These are phyloP conservation scores for Phyllotreta striolata DNA, from an alignment of 2,888 invertebrate genomes.

Conservation along the genomic window DNA sequence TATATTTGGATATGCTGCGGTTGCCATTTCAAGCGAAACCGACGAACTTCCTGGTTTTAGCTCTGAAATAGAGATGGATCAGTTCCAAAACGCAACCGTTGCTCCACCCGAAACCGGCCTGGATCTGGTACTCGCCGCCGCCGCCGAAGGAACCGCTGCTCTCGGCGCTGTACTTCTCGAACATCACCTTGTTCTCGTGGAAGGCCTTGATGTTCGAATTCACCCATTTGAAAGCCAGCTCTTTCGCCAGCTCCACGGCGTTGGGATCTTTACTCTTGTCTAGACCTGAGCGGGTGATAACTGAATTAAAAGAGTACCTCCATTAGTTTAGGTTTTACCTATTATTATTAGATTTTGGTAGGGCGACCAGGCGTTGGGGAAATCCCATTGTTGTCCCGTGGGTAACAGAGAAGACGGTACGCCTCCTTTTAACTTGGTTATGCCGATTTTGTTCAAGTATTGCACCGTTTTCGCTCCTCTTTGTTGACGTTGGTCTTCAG, in stretches of 20 bases:
- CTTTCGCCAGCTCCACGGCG: conserved; percentile 66
- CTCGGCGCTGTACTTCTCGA: conserved; percentile 76
- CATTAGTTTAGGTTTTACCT: conserved; percentile 54
- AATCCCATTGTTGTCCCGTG: conserved; percentile 80
- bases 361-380: conserved; percentile 88
- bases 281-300: conserved; percentile 60
- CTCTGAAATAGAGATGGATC: conserved; percentile 65
- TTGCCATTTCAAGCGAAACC: conserved; percentile 15
- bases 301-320: background rate
- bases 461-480: conserved; percentile 63
- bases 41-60: conserved; percentile 42
- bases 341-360: conserved; percentile 77
- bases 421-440: conserved; percentile 66
- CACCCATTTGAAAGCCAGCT: conserved; percentile 76
- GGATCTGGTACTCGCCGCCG: conserved; percentile 74
- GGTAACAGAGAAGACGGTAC: conserved; percentile 70
- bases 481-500: conserved; percentile 40
- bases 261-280: conserved; percentile 64
- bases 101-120: conserved; percentile 57
- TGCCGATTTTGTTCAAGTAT: conserved; percentile 63
- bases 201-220: conserved; percentile 72
- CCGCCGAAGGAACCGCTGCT: conserved; percentile 72
- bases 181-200: conserved; percentile 69
- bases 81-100: conserved; percentile 55
- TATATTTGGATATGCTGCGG: too few relatives aligned